Base-by-base conservation (phyloP, 2,888 invertebrate genomes). In the Marasmarcha lunaedactyla region DNA sequence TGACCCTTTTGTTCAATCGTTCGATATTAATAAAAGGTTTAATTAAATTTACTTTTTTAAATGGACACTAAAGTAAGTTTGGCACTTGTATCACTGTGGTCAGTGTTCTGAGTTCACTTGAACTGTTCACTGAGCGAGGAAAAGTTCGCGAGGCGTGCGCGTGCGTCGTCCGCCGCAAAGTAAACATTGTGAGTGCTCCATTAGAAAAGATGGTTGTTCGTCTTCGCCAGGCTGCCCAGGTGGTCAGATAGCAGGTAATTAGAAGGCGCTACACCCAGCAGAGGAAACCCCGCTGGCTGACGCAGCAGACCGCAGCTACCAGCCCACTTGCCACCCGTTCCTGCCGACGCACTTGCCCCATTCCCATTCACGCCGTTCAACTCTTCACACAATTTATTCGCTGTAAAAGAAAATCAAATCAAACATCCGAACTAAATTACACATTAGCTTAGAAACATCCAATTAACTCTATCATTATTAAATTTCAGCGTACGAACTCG, bases 161-260 rank as follows among this genome's bases (percentile, higher is more conserved):
- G 30, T 30, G 9, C 30, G 30, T 14, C n/a, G 20, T 10, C 6
- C 2, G 26, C 26, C 30, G 30, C 35, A 35, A 9, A 12, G 25
- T 20, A 10, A n/a, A 3, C 12, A n/a, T 14, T 9, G 30, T 11
- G 30, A 9, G 30, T n/a, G 30, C 11, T 64, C 70, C 67, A 83
- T 86, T 87, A 87, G 77, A 88, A 88, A 64, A 88, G 79, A 70
- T 88, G 87, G 69, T 87, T 88, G 65, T 88, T 88, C 49, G 86
- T 74, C 59, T 85, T 84, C 40, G 86, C 79, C 44, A 86, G 78
- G 11, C 87, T 85, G 48, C 88, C 87, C 47, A 88, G 74, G 54
- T 87, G 88, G 61, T 88, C 88, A 14, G 87, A 87, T 40, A 88
- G 74, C 34, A 88, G 76, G 56, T 87, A 87, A 54, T 86, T 86